Base-by-base conservation (phyloP, 2,888 invertebrate genomes). In the Empis livida region DNA sequence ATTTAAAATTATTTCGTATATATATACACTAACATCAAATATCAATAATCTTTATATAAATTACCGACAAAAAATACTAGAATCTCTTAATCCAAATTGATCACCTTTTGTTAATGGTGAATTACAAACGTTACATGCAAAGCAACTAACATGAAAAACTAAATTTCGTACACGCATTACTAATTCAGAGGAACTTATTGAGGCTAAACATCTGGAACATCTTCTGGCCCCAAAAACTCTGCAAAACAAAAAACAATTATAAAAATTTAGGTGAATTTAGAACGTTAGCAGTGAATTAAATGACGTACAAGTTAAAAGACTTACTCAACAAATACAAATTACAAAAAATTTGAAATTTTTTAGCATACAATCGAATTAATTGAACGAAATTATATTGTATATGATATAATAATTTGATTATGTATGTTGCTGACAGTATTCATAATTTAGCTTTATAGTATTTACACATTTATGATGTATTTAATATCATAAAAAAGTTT, bases 121-220 rank as follows among this genome's bases (percentile, higher is more conserved):
- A 65, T 82, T 83, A 74, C 95, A 95, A 44, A 86, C 80, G 40
- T 85, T 84, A 68, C 95, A 95, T 42, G 88, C 87, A 74, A 96
- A 96, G 72, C 95, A 96, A 63, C 85, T 84, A 51, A 94, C 84
- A 73, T 96, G 95, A 74, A 90, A 96, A 57, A 94, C 91, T 61
- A 87, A 76, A 60, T 93, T 92, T 44, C 90, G 76, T 10, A 92
- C 94, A 46, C 92, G 76, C 94, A 96, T 94, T 66, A 96, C 94
- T 67, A 95, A 72, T 72, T 95, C 94, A 44, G 90, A 85, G 35
- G 92, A 82, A 31, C 85, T 81, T 57, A 96, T 92, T 45, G 85
- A 84, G 32, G 86, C 83, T 61, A 87, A 84, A 71, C 95, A 96
- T 52, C 93, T 80, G 47, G 88, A 84, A 70, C 94, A 94, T 47